These are phyloP conservation scores for Scylla paramamosain DNA, from an alignment of 1,140 invertebrate genomes.

Conservation along the genomic window DNA sequence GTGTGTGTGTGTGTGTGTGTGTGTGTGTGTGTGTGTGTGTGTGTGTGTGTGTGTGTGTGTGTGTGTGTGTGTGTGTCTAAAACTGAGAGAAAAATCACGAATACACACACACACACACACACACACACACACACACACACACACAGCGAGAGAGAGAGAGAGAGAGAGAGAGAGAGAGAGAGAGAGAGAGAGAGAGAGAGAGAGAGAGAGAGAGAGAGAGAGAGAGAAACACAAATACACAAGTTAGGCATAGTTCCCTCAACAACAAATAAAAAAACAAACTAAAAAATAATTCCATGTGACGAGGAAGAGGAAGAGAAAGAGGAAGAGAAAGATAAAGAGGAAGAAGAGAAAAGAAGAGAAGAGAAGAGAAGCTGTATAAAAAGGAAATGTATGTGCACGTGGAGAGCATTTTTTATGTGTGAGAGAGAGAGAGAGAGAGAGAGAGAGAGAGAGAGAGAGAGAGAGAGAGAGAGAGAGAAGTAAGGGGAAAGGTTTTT, in stretches of 20 bases:
- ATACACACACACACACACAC: too few species aligned
- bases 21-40: too few species aligned
- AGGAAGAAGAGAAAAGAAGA: neutral
- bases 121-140: too few species aligned
- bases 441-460: constrained; percentile 8
- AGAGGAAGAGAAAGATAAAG: neutral
- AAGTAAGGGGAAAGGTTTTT: neutral
- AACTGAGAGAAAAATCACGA: too few species aligned
- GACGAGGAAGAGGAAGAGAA: neutral
- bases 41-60: too few species aligned
- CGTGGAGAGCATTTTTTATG: neutral
- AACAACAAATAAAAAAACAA: neutral
- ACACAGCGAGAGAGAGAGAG: too few species aligned
- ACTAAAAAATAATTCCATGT: neutral
- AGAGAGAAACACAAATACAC: neutral
- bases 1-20: too few species aligned
- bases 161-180: too few species aligned
- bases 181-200: constrained; percentile 30
- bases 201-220: constrained; percentile 35
- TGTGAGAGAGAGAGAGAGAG: neutral
- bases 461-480: constrained; percentile 5
- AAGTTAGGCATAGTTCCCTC: neutral
- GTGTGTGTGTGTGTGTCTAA: too few species aligned
- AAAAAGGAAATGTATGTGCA: neutral
- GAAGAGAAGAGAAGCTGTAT: neutral